Conservation (phyloP, 2,113 vertebrate genomes). For the Mustelus asterias region DNA sequence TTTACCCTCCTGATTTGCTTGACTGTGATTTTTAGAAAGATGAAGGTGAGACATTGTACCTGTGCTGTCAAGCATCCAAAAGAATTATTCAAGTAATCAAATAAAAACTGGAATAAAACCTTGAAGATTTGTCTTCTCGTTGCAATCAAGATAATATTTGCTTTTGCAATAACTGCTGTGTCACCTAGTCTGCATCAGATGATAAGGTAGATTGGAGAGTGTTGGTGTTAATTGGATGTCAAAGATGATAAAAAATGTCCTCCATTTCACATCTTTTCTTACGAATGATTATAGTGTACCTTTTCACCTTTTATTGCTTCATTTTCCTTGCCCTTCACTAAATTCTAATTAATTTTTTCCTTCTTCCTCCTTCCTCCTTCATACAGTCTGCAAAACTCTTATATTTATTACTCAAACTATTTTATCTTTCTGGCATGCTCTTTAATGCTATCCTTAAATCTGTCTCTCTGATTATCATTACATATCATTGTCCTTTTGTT, state of each 20-base stretch:
- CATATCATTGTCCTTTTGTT: neutral
- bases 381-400: neutral
- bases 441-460: constrained; percentile 32
- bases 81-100: neutral
- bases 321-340: constrained; percentile 25
- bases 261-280: constrained; percentile 22
- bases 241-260: constrained; percentile 18
- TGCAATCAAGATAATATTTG: neutral
- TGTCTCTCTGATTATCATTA: neutral
- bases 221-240: neutral
- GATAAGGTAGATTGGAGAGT: neutral
- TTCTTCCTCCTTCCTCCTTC: neutral
- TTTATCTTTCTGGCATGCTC: constrained; percentile 15
- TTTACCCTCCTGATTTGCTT: neutral
- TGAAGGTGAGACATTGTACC: neutral
- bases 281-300: too few species aligned
- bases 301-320: constrained; percentile 17
- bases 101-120: neutral
- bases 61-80: neutral
- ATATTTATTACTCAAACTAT: constrained; percentile 9
- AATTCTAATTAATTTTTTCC: constrained; percentile 2
- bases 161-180: neutral
- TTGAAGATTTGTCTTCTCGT: neutral
- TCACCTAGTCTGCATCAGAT: neutral
- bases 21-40: neutral